Evolutionary conservation across 2,113 vertebrate genomes (phyloP).

Genomic region (Leiothrix lutea): DNA sequence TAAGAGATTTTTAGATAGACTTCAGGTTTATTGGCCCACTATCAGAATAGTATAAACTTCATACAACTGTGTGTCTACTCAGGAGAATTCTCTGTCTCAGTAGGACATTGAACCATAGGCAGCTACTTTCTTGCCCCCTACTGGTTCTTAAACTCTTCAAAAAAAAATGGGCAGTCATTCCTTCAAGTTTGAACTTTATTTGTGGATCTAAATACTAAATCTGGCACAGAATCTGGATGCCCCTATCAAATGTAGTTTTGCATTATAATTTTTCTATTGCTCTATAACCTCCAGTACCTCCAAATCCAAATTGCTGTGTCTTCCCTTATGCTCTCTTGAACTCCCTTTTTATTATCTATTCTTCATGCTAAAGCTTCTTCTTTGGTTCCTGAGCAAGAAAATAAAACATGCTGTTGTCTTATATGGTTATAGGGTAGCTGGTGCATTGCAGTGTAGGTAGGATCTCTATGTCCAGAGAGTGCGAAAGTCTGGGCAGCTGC

Average conservation of each 20-base stretch:
- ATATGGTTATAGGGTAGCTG: background rate
- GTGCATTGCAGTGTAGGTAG: background rate
- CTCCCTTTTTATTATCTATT: background rate
- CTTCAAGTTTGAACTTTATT: background rate
- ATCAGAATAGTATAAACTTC: background rate
- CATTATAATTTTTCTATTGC: background rate
- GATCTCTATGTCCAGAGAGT: background rate
- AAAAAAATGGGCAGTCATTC: background rate
- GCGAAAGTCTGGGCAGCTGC: background rate
- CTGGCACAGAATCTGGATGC: background rate
- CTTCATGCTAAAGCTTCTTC: background rate
- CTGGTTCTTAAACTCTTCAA: background rate
- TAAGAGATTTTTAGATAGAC: background rate
- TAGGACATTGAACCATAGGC: background rate
- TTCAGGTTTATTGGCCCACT: background rate
- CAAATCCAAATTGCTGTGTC: background rate
- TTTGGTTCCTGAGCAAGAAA: background rate
- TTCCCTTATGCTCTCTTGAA: background rate
- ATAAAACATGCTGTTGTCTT: background rate
- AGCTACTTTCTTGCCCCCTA: background rate
- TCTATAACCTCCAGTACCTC: background rate
- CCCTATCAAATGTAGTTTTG: background rate
- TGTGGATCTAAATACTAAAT: background rate
- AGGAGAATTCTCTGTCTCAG: background rate
- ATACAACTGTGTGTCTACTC: fast-evolving